Evolutionary conservation across 2,797 vertebrate genomes (phyloP).

Genomic region (Pseudomugil tenellus): DNA sequence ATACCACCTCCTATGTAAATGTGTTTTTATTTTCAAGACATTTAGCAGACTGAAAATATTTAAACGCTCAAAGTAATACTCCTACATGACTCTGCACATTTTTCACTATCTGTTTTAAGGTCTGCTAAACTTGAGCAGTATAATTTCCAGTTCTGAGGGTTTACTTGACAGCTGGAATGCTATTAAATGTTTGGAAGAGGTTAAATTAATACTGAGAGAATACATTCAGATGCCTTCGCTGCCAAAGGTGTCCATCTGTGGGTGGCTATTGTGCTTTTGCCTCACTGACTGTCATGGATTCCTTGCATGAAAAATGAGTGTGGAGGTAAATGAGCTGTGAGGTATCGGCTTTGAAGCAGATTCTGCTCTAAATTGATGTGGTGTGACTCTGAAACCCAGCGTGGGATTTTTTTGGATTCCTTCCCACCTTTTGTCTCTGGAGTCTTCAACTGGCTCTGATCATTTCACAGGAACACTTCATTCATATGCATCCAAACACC

Average conservation of each 20-base stretch:
- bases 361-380: conserved; percentile 68
- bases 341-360: conserved; percentile 59
- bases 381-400: conserved; percentile 60
- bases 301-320: conserved; percentile 59
- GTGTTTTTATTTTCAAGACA: conserved; percentile 59
- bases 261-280: conserved; percentile 35
- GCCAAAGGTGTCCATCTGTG: conserved; percentile 42
- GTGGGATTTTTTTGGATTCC: conserved; percentile 31
- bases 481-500: background rate
- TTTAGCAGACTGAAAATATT: conserved; percentile 51
- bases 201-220: conserved; percentile 19
- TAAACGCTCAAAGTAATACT: conserved; percentile 17
- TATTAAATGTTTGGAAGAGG: conserved; percentile 30
- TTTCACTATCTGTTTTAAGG: conserved; percentile 19
- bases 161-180: conserved; percentile 41
- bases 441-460: conserved; percentile 42
- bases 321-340: conserved; percentile 74
- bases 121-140: conserved; percentile 11
- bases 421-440: conserved; percentile 38
- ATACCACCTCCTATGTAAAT: conserved; percentile 35
- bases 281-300: conserved; percentile 48
- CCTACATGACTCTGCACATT: conserved; percentile 11
- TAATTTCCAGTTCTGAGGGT: conserved; percentile 21
- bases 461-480: conserved; percentile 3
- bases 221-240: conserved; percentile 27